Base-by-base conservation (phyloP, 2,797 vertebrate genomes). In the Myotis daubentonii region DNA sequence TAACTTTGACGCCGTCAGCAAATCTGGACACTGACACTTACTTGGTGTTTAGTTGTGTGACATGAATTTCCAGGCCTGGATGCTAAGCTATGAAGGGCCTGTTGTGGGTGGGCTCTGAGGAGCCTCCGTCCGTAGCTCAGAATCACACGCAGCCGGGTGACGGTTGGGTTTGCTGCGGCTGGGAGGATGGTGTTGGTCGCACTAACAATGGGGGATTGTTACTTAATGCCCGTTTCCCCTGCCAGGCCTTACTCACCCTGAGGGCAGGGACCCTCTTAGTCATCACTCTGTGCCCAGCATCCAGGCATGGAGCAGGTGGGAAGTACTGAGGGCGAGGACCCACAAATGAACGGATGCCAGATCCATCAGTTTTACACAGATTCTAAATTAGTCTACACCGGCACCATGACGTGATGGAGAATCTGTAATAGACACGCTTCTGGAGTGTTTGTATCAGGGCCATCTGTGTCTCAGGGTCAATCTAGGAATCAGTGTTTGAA, bases 11-110 rank as follows among this genome's bases (percentile, higher is more conserved):
- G 75, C 89, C 36, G 62, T 81, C 33, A 75, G 60, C 68, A 82
- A 82, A 30, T 55, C 38, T 83, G 70, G 76, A 89, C 38, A 62
- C 68, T 89, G 62, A 81, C 66, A 70, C 51, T 87, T 76, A 36
- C 38, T 86, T 94, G 53, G 1, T 84, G 68, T 38, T 70, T 70
- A 66, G 72, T 60, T 91, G 22, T 91, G 57, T 87, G 79, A 10
- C 83, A 60, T 53, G 94, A 75, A 53, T 87, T 89, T 95, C 11
- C 91, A 93, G 49, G 81, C 55, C 57, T 60, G 65, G 38, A 60
- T 79, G 49, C 47, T 92, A n/a, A 86, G 65, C 49, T 36, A 2
- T 75, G 30, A 72, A 81, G 62, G 30, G 70, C 36, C 55, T 47
- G 17, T 72, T 62, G 55, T 38, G 25, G 47, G 9, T 74, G 23